Percentiles rank a stretch among this genome's conserved stretches.
phyloP scores from a whole-genome alignment of 2,888 invertebrate species.

The Melipona beecheii region DNA sequence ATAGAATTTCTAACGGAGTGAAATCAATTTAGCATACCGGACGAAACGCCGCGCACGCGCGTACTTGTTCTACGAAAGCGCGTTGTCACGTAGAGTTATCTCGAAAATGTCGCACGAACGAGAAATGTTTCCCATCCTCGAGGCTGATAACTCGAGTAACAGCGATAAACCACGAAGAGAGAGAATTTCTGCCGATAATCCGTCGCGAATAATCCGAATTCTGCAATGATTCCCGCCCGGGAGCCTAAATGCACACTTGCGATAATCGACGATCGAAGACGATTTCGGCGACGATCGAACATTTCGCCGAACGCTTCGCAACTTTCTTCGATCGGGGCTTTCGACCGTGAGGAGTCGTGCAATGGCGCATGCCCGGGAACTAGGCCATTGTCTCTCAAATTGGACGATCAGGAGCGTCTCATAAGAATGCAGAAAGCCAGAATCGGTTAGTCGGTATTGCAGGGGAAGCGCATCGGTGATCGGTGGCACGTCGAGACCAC shows the following conservation, averaged over 20 bases:
- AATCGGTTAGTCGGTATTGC: conserved; percentile 10
- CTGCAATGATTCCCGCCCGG: too few relatives aligned
- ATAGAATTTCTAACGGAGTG: conserved; percentile 38
- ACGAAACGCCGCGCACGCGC: neutral
- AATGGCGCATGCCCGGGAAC: conserved; percentile 21
- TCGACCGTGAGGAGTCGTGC: conserved; percentile 12
- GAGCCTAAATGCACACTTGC: neutral
- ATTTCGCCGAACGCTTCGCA: neutral
- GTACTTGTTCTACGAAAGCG: neutral
- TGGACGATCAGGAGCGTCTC: conserved; percentile 36
- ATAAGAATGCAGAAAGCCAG: conserved; percentile 24
- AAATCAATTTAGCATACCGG: conserved; percentile 29
- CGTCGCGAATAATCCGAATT: neutral
- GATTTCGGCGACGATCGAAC: neutral
- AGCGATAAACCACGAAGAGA: conserved; percentile 11
- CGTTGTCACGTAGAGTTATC: neutral
- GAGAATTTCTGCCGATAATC: conserved; percentile 18
- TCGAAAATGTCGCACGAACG: neutral
- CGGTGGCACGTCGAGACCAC: conserved; percentile 29
- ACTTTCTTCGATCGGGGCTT: conserved; percentile 40
- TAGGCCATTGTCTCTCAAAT: conserved; percentile 50
- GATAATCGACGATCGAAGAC: neutral
- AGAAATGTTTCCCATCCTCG: conserved; percentile 6
- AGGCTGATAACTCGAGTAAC: neutral
- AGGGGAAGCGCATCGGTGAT: conserved; percentile 4